Conservation (phyloP, 2,113 vertebrate species). For the Alouatta palliata region DNA sequence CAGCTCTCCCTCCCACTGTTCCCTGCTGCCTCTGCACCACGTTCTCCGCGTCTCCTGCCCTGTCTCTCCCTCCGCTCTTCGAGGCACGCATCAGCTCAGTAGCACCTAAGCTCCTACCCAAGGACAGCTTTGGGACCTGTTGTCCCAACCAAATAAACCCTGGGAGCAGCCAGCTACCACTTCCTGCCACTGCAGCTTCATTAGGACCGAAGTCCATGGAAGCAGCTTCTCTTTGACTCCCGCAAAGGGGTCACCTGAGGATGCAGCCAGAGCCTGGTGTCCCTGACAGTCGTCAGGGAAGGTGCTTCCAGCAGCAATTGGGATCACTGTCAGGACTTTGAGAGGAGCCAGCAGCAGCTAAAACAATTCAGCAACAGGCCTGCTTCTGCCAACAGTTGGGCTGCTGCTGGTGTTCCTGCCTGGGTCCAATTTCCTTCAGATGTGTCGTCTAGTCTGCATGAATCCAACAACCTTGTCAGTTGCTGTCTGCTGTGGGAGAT, state of each 20-base stretch:
- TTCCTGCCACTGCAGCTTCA: not conserved
- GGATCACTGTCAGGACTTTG: not conserved
- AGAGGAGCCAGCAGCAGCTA: not conserved
- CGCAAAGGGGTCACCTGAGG: not conserved
- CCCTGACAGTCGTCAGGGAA: not conserved
- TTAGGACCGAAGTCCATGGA: not conserved
- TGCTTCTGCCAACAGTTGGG: constrained; percentile 32
- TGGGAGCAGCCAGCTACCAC: not conserved
- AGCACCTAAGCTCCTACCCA: not conserved
- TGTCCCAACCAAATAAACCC: not conserved
- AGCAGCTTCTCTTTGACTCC: not conserved
- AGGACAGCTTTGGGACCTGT: not conserved
- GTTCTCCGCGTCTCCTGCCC: not conserved
- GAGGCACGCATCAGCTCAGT: not conserved
- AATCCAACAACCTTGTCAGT: constrained; percentile 67
- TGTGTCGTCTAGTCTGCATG: constrained; percentile 24
- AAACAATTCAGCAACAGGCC: not conserved
- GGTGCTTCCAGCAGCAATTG: not conserved
- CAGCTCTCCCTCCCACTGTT: too few species aligned
- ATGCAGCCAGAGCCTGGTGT: not conserved
- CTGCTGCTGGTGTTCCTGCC: constrained; percentile 49
- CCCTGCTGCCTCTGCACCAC: not conserved
- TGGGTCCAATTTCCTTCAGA: constrained; percentile 42
- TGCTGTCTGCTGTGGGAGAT: constrained; percentile 50
- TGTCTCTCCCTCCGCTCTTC: rapidly evolving